Evolutionary conservation across 1,140 invertebrate species (phyloP), one percentile per base, ranked within the genome.

Genomic region (Epicauta chinensis): DNA sequence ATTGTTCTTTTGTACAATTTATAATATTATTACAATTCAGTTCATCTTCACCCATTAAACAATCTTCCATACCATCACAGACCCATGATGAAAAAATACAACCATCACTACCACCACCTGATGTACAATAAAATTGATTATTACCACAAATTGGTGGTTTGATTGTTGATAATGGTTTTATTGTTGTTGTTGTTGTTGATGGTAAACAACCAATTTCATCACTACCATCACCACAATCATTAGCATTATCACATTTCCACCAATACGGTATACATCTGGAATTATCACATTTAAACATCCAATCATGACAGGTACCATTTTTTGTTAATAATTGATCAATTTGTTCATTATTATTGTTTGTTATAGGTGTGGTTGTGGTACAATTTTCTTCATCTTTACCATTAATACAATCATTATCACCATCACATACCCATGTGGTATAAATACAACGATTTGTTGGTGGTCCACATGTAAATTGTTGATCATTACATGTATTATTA

Each of bases 261-360:
- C 88, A 85, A 38, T 82, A 81, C 0, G 91, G 88, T 38, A 95
- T 82, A 65, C 92, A 96, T 51, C 83, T 83, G 10, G 79, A 77
- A 60, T 86, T 86, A 9, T 72, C 68, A 63, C 87, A 90, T 53
- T 74, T 76, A 58, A 87, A 83, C 84, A 88, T 83, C 87, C 82
- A 87, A 63, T 80, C 81, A 16, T 81, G 78, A 72, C 88, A 90
- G n/a, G 61, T 59, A 13, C 56, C 59, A 46, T 66, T 65, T 61
- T 64, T 30, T 14, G 56, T 53, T n/a, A 42, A 43, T 41, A 52
- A 32, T 31, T 13, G 10, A 9, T 3, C n/a, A 44, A 15, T 41
- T 16, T 49, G 46, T 40, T 38, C 17, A 13, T 37, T 31, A 3
- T 10, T 16, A 32, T 52, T 39, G 10, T 47, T 32, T 9, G 32